These are phyloP conservation scores for Diglossa cyanea DNA, from an alignment of 2,797 vertebrate genomes.

Conservation along the genomic window DNA sequence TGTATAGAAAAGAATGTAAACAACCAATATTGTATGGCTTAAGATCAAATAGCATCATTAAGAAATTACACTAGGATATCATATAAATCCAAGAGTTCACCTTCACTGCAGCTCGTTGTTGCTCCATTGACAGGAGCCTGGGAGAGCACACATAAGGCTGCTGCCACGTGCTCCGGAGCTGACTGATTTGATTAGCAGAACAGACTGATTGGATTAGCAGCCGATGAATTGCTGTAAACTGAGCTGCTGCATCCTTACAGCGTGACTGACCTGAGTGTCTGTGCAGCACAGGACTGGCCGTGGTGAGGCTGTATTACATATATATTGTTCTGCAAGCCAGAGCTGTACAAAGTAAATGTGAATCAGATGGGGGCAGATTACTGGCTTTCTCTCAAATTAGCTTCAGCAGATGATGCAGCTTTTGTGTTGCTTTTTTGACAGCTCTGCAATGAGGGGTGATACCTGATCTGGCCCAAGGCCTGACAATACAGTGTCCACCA, in stretches of 20 bases:
- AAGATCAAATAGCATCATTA: background rate
- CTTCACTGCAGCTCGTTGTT: background rate
- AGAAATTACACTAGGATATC: background rate
- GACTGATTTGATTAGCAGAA: slow-evolving; percentile 36
- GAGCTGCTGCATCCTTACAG: background rate
- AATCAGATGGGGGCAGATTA: background rate
- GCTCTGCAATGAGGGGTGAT: background rate
- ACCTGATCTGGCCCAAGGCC: background rate
- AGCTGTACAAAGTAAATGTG: background rate
- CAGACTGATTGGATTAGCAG: slow-evolving; percentile 49
- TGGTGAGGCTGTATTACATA: background rate
- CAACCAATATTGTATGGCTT: background rate
- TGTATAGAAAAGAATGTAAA: background rate
- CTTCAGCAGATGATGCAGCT: background rate
- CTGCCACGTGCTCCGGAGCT: background rate
- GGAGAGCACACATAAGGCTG: background rate
- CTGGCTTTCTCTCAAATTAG: background rate
- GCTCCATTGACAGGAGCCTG: fast-evolving
- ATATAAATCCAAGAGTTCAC: background rate
- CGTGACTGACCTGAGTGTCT: background rate
- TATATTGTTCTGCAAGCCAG: background rate
- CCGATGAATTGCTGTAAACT: background rate
- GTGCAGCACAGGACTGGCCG: background rate
- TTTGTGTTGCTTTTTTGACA: background rate
- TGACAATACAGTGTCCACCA: background rate